phyloP scores from a whole-genome alignment of 2,797 vertebrate species.

The Sardinella longiceps region DNA sequence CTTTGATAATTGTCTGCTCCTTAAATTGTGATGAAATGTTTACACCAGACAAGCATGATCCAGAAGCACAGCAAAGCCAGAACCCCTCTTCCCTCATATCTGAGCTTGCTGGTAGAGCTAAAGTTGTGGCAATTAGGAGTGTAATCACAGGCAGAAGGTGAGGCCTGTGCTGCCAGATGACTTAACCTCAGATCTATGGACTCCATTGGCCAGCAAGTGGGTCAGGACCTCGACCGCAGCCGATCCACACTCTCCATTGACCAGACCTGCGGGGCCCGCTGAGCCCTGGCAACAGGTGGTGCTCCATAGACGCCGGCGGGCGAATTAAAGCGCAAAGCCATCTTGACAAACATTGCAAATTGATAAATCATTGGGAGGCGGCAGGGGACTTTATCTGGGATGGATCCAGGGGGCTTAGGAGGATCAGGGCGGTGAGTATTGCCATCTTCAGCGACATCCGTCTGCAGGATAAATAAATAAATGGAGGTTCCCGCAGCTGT shows the following conservation, averaged over 20 bases:
- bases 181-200: slow-evolving; percentile 82
- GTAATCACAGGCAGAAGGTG: slow-evolving; percentile 73
- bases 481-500: slow-evolving; percentile 72
- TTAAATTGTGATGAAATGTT: neutral
- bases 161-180: slow-evolving; percentile 72
- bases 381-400: slow-evolving; percentile 77
- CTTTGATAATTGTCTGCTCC: neutral
- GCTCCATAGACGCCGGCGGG: slow-evolving; percentile 28
- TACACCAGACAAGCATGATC: neutral
- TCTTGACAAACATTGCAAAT: slow-evolving; percentile 83
- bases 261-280: slow-evolving; percentile 43
- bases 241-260: slow-evolving; percentile 55
- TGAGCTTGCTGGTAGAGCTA: slow-evolving; percentile 50
- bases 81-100: neutral
- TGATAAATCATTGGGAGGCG: slow-evolving; percentile 83
- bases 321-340: slow-evolving; percentile 68
- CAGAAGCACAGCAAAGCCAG: no score
- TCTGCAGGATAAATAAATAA: slow-evolving; percentile 80
- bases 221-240: slow-evolving; percentile 67
- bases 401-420: slow-evolving; percentile 76
- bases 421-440: slow-evolving; percentile 80
- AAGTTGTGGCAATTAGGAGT: slow-evolving; percentile 67
- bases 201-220: slow-evolving; percentile 67
- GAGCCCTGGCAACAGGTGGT: slow-evolving; percentile 48
- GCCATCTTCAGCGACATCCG: slow-evolving; percentile 79